Evolutionary conservation across 2,888 invertebrate genomes (phyloP), one percentile per base, ranked within the genome.

Genomic region (Drosophila macrospina): DNA sequence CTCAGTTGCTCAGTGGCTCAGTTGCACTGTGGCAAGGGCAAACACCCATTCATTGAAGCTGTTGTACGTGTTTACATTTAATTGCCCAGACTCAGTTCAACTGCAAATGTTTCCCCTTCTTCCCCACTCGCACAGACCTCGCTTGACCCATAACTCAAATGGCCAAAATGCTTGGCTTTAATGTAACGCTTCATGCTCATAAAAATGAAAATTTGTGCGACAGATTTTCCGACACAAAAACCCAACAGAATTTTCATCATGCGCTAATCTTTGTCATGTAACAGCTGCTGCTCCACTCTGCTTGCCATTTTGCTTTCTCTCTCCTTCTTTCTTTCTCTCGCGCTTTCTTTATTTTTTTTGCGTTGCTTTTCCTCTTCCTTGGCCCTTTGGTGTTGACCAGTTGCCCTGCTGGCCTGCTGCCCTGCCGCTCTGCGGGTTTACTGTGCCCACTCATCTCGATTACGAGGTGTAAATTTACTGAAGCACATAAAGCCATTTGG

Each of bases 391-490:
- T 32, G 20, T 24, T 47, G n/a, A n/a, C 32, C 26, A 39, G 10
- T 26, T 48, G 15, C 28, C 1, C 48, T 0, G 16, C 32, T 32
- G 11, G 37, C 8, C 56, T 3, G 26, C 36, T 44, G 45, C 8
- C 5, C 48, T 41, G 62, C 10, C 52, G 28, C 8, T 60, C 48
- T 36, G 16, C 37, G 52, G 51, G 24, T n/a, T 39, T 48, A 42
- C 10, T 50, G 16, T 54, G 50, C 60, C 69, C 82, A 73, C 87
- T 85, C 78, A 76, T 78, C 82, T 80, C 78, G 87, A 81, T 89
- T 86, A 87, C 84, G 83, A 89, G 89, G 89, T 88, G 88, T 82
- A 86, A 88, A 89, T 88, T 88, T 88, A 88, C 83, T 78, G 81
- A 76, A 80, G 79, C 79, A 80, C 88, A 86, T 88, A 86, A 89